Base-by-base conservation (phyloP, 2,113 vertebrate genomes). In the Apodemus speciosus region DNA sequence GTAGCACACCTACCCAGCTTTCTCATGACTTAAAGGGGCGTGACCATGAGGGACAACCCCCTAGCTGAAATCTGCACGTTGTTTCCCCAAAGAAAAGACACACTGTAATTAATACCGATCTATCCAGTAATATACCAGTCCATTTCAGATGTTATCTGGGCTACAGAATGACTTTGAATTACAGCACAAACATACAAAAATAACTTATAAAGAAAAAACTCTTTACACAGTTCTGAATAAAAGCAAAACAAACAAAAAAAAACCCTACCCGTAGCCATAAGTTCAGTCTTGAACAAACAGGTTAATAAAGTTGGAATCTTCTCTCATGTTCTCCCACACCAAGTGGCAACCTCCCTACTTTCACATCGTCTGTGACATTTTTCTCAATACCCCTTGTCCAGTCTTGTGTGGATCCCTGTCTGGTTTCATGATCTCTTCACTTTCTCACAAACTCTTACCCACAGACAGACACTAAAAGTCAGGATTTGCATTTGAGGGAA, bases 121-220 rank as follows among this genome's bases (percentile, higher is more conserved):
- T 68, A 15, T 76, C 13, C 77, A 49, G 80, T 71, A 81, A 66
- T 76, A 27, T 53, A 60, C 27, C 90, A 73, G 3, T 16, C 18
- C 15, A 20, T 10, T 46, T 3, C 80, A 85, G 32, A 32, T 72
- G 11, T 91, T 71, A 73, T 25, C 88, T 58, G 85, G 40, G 53
- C 49, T 56, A 25, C 66, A 51, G 7, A n/a, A 88, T 30, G 84
- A 85, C 38, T 88, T 85, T 69, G 68, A 89, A 90, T 79, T 86
- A 76, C 10, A 90, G 1, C n/a, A 95, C 35, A 87, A 88, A 30
- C 1, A 40, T 66, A 81, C 51, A 91, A 93, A 92, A 92, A 89
- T 88, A 88, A 92, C 75, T 90, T 92, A 2, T 88, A 83, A 92
- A 69, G 84, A 77, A 62, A 89, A 68, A 86, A 81, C 60, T 69